phyloP scores from a whole-genome alignment of 2,113 vertebrate genomes.

The Mustela lutreola region DNA sequence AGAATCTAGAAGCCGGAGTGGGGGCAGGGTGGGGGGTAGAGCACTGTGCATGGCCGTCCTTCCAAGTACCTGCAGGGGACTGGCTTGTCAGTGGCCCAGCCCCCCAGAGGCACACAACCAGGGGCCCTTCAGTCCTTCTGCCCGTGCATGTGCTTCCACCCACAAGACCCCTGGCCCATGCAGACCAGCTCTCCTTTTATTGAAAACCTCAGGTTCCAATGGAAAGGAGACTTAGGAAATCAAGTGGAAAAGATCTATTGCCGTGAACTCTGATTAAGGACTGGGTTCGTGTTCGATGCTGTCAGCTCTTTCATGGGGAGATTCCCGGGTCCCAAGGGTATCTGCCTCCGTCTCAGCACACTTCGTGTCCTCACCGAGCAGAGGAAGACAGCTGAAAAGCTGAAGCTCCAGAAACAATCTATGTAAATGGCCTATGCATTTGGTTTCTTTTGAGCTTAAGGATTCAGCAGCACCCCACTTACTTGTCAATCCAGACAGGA shows the following conservation, averaged over 20 bases:
- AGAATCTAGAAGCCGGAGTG: background rate
- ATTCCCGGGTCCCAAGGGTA: background rate
- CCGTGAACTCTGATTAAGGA: background rate
- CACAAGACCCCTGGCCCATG: fast-evolving
- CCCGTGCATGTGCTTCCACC: fast-evolving
- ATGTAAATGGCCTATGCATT: background rate
- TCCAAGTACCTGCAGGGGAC: background rate
- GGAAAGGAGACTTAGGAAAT: background rate
- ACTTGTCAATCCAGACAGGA: background rate
- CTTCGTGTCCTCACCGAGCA: background rate
- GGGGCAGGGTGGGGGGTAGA: background rate
- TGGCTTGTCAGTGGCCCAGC: fast-evolving
- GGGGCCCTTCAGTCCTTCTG: background rate
- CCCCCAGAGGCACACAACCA: background rate
- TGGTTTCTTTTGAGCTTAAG: background rate
- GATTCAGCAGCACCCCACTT: fast-evolving
- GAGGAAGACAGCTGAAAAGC: background rate
- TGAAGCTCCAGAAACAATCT: background rate
- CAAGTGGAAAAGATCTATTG: background rate
- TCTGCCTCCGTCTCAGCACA: background rate
- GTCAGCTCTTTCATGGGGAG: background rate
- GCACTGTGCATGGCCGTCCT: fast-evolving
- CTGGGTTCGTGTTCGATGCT: background rate
- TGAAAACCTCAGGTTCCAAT: background rate
- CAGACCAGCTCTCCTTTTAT: background rate